Percentiles rank a stretch among this genome's conserved stretches.
Conservation (phyloP, 1,140 invertebrate species). For the Anagrus nilaparvatae region DNA sequence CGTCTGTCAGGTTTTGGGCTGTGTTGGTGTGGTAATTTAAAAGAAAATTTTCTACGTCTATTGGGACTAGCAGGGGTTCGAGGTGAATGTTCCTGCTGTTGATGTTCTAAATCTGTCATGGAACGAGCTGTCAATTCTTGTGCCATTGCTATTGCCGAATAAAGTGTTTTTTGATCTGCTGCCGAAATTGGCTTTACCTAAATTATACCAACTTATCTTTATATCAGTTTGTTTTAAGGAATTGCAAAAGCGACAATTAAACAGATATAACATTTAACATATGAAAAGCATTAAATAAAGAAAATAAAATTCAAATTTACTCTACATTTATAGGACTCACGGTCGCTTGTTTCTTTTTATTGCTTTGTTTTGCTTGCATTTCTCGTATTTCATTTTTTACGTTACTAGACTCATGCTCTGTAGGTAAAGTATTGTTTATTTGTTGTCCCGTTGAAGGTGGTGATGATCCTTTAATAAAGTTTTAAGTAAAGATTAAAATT, state of each 20-base stretch:
- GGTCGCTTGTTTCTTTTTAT: constrained; percentile 67
- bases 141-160: constrained; percentile 86
- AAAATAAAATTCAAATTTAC: constrained; percentile 27
- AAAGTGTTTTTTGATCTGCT: constrained; percentile 84
- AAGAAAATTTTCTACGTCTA: constrained; percentile 76
- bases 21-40: constrained; percentile 63
- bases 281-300: constrained; percentile 18
- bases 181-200: constrained; percentile 89
- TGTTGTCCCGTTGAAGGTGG: constrained; percentile 31
- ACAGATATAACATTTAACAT: constrained; percentile 3
- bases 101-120: constrained; percentile 67
- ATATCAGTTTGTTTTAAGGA: too few relatives aligned
- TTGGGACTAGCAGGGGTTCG: constrained; percentile 64
- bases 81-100: constrained; percentile 40
- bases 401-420: constrained; percentile 56
- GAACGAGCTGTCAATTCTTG: constrained; percentile 84
- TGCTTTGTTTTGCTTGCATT: constrained; percentile 46
- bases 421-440: constrained; percentile 38
- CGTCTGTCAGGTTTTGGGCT: constrained; percentile 60
- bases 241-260: too few relatives aligned
- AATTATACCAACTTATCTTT: too few relatives aligned
- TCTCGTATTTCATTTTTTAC: constrained; percentile 65
- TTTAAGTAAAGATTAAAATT: neutral
- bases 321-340: constrained; percentile 47
- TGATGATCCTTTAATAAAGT: constrained; percentile 30